Evolutionary conservation across 2,888 invertebrate species (phyloP).

Genomic region (Megamerina dolium): DNA sequence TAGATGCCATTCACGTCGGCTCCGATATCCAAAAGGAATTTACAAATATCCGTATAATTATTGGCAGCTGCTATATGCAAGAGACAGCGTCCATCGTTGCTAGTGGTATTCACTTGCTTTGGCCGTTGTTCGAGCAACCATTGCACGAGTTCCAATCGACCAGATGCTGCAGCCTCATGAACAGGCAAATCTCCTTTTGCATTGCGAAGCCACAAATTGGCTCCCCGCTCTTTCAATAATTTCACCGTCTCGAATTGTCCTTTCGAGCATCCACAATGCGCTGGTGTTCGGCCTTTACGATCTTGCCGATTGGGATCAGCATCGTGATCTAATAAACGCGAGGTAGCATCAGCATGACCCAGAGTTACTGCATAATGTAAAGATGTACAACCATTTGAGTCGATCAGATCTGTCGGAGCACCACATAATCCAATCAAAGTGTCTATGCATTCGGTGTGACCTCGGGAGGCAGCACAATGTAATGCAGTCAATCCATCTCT

Average conservation of each 20-base stretch:
- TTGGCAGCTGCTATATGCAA: conserved; percentile 91
- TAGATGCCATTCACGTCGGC: conserved; percentile 82
- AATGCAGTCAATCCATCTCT: conserved; percentile 92
- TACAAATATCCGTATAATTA: conserved; percentile 91
- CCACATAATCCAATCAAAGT: conserved; percentile 81
- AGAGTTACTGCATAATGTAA: conserved; percentile 94
- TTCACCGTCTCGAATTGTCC: conserved; percentile 87
- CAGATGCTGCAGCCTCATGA: conserved; percentile 93
- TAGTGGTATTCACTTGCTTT: conserved; percentile 78
- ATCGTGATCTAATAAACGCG: conserved; percentile 78
- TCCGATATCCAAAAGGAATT: conserved; percentile 74
- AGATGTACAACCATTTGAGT: conserved; percentile 92
- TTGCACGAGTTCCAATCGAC: conserved; percentile 78
- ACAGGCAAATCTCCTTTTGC: conserved; percentile 91
- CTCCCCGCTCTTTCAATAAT: conserved; percentile 65
- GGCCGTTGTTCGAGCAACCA: conserved; percentile 82
- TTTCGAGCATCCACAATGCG: conserved; percentile 92
- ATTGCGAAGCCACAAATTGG: conserved; percentile 87
- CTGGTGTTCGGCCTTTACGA: conserved; percentile 84
- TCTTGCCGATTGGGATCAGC: conserved; percentile 92
- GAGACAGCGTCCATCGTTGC: conserved; percentile 88
- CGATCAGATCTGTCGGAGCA: conserved; percentile 80
- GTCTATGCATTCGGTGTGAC: conserved; percentile 88
- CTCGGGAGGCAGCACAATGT: conserved; percentile 95
- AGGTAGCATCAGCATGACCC: conserved; percentile 91